Base-by-base conservation (phyloP, 2,888 invertebrate species). In the Idaea dimidiata region DNA sequence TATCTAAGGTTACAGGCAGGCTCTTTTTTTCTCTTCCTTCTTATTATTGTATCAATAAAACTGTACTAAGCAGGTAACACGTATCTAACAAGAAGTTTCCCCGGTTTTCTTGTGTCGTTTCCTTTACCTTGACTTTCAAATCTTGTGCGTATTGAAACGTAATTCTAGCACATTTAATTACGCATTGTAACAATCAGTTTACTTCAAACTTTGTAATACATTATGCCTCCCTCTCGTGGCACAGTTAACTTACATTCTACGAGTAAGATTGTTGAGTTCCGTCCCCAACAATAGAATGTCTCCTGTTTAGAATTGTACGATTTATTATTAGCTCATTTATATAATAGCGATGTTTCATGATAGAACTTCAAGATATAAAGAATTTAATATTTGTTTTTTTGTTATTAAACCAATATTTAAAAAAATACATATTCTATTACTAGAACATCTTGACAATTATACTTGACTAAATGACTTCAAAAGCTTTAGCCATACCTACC, bases 271-370 rank as follows among this genome's bases (percentile, higher is more conserved):
- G 32, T 16, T n/a, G 62, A 66, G 70, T 71, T 74, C 69, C 72
- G 68, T 62, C 71, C 63, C 67, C 66, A 63, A 74, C 79, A 74
- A 77, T 69, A 72, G 77, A 73, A 77, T 74, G 70, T 68, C 71
- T 72, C 66, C 69, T 72, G 72, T 75, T 72, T 72, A 68, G 71
- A 71, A 71, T 70, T 65, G 68, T 66, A 70, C 66, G 68, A 73
- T 43, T 43, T 43, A 43, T 43, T 43, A 43, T 43, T 14, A 43
- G 43, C 43, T 43, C 43, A 43, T 43, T 43, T 43, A 43, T 69
- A 64, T n/a, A 63, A 58, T 58, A 43, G 62, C 59, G 55, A 43
- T 60, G 31, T 43, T 43, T 43, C 43, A 7, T 43, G 10, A 43
- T 43, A 43, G 1, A 43, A 43, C 10, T 43, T 5, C 24, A 43